A percentile compares a stretch with the other conserved stretches of the same genome.
phyloP scores from a whole-genome alignment of 2,797 vertebrate species.

The Crypturellus tataupa region DNA sequence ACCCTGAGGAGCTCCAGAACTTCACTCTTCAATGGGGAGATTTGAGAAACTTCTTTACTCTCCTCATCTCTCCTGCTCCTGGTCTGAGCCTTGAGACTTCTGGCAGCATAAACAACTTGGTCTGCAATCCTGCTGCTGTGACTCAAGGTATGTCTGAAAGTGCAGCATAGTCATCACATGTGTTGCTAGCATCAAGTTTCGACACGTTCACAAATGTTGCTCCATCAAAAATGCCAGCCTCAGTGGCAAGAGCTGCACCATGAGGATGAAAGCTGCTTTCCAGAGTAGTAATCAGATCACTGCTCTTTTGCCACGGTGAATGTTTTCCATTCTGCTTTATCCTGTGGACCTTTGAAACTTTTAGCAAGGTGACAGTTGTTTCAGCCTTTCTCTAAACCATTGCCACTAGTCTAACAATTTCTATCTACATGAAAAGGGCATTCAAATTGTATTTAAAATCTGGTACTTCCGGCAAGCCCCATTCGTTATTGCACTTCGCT shows the following conservation, averaged over 20 bases:
- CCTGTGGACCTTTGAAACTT: background rate
- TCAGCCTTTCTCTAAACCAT: background rate
- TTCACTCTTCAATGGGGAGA: background rate
- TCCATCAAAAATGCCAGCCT: slow-evolving; percentile 18
- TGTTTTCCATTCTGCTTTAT: background rate
- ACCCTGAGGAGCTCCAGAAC: too few relatives aligned
- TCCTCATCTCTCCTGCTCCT: background rate
- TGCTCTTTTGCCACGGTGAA: background rate
- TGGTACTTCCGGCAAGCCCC: background rate
- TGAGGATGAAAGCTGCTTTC: background rate
- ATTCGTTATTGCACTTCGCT: background rate
- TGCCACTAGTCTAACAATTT: background rate
- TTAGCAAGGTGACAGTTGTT: background rate
- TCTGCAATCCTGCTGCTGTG: background rate
- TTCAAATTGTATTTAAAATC: background rate
- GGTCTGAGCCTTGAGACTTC: slow-evolving; percentile 1
- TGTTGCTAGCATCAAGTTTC: slow-evolving; percentile 4
- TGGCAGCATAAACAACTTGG: background rate
- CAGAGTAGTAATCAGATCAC: background rate
- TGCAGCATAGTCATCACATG: background rate
- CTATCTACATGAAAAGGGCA: background rate
- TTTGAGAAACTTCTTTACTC: background rate
- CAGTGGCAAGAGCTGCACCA: background rate
- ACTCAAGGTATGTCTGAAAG: background rate
- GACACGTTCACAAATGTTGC: background rate